Conservation (phyloP, 2,113 vertebrate species). For the Nettapus auritus region DNA sequence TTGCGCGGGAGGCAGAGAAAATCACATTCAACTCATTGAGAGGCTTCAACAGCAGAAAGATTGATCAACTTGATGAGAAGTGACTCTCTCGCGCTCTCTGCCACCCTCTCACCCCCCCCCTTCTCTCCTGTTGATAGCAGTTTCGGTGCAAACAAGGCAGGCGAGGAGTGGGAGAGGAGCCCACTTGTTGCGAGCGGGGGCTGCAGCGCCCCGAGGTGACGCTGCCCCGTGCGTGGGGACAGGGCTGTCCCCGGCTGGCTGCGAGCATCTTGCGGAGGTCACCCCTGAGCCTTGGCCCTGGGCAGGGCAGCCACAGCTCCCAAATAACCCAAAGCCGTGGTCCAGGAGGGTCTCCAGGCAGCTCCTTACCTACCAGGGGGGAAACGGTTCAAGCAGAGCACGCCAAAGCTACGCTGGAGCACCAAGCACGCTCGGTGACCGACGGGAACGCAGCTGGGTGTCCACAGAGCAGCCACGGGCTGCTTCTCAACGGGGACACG, state of each 20-base stretch:
- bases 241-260: neutral
- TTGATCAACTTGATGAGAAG: constrained; percentile 70
- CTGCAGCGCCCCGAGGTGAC: neutral
- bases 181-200: neutral
- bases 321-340: neutral
- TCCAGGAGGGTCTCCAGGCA: neutral
- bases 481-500: neutral
- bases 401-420: fast-evolving
- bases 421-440: neutral
- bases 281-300: fast-evolving
- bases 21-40: constrained; percentile 72
- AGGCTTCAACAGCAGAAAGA: constrained; percentile 69
- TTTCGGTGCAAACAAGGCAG: constrained; percentile 7
- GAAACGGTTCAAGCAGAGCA: neutral
- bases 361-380: neutral
- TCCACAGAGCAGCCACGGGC: fast-evolving
- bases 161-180: neutral
- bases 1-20: constrained; percentile 46
- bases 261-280: neutral
- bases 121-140: neutral
- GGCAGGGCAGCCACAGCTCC: neutral
- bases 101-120: neutral
- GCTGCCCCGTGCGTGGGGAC: neutral
- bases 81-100: constrained; percentile 20
- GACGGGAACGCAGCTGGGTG: fast-evolving